These are phyloP conservation scores for Diplolepis rosae DNA, from an alignment of 2,888 invertebrate species.

Conservation along the genomic window DNA sequence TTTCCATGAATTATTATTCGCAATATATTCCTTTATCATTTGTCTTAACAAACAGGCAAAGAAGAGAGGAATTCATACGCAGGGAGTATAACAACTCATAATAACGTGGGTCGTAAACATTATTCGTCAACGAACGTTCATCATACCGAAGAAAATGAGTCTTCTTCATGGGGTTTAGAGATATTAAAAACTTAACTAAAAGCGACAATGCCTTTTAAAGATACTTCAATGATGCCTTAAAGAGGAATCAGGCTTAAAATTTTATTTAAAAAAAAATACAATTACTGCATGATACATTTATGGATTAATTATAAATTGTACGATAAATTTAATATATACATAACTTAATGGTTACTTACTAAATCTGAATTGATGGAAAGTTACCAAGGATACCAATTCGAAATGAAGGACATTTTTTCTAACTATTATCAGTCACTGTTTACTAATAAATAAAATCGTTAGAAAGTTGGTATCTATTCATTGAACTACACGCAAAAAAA, in stretches of 20 bases:
- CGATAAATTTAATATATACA: too few species aligned
- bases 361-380: too few species aligned
- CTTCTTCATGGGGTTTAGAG: constrained; percentile 7
- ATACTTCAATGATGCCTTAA: constrained; percentile 19
- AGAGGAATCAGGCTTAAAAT: too few species aligned
- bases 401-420: too few species aligned
- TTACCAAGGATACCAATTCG: background rate
- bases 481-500: too few species aligned
- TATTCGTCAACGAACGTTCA: constrained; percentile 5
- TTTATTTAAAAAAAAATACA: too few species aligned
- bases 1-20: background rate
- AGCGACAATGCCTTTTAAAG: constrained; percentile 13
- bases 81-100: background rate
- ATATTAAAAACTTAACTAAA: constrained; percentile 19
- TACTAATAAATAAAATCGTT: constrained; percentile 1
- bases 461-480: too few species aligned
- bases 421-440: background rate
- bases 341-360: too few species aligned
- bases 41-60: background rate
- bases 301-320: too few species aligned
- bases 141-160: constrained; percentile 3
- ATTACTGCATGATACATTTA: too few species aligned
- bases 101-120: constrained; percentile 24
- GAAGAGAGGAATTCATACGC: background rate
- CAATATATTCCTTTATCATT: background rate